Evolutionary conservation across 2,888 invertebrate genomes (phyloP), one percentile per base, ranked within the genome.

Genomic region (Cabera pusaria): DNA sequence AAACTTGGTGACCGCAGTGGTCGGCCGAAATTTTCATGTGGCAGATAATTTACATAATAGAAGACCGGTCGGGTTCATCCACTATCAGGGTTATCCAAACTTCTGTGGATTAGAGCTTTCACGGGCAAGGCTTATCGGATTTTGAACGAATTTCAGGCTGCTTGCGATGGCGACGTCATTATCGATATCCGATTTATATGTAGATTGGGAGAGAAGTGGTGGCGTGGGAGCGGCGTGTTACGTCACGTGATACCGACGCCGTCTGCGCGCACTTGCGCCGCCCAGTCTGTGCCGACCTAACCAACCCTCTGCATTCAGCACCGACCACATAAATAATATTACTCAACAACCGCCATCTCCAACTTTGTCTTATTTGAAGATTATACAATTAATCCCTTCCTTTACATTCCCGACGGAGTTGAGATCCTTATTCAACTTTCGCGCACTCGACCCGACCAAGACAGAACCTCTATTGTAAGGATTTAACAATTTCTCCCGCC

Each of bases 181-280:
- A 87, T 84, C 81, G 82, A 79, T 83, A 86, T 83, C 81, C 88
- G 85, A 90, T 90, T 87, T 88, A 88, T 87, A 89, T 90, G 89
- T 85, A 90, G 86, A 90, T 89, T 83, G 72, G 59, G 57, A 74
- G 71, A 73, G 75, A 74, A 83, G 76, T 71, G 70, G 58, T 51
- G 55, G 58, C 53, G 58, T 56, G 66, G 65, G 59, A 42, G 64
- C 52, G 63, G 51, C 54, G 46, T 49, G 53, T 69, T 72, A 67
- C 70, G 74, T 73, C 74, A 75, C 69, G 66, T 62, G 43, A 50
- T 46, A 44, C 33, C 28, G 28, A 24, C 23, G 16, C 37, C 25
- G 22, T 26, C 23, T 33, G 57, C 58, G 37, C 33, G 44, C 44
- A 46, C 48, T 44, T 52, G 56, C 44, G 51, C 58, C 48, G 43